These are phyloP conservation scores for Tokudaia tokunoshimensis DNA, from an alignment of 2,797 vertebrate species.

Conservation along the genomic window DNA sequence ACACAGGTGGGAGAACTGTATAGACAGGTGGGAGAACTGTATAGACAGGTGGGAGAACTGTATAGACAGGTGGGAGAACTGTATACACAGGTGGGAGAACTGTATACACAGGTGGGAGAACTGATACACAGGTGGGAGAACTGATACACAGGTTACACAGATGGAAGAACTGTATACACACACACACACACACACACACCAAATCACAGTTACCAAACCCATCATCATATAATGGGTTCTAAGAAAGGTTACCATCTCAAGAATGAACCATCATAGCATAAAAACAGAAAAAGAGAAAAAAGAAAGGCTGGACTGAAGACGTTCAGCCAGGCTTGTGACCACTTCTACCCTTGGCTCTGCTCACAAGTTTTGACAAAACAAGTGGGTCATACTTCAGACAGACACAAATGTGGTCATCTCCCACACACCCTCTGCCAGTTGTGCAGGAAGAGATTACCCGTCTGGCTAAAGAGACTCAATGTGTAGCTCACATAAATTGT, in stretches of 20 bases:
- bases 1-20: not conserved
- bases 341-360: not conserved
- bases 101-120: too few relatives aligned
- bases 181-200: too few relatives aligned
- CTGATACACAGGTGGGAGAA: not conserved
- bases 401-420: not conserved
- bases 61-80: too few relatives aligned
- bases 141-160: not conserved
- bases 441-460: not conserved
- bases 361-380: not conserved
- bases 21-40: not conserved
- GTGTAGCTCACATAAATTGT: not conserved
- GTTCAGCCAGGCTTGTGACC: not conserved
- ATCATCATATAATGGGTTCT: too few relatives aligned
- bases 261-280: not conserved
- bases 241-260: not conserved
- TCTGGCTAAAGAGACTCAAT: not conserved
- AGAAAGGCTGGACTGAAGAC: rapidly evolving
- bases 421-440: not conserved
- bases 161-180: not conserved
- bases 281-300: too few relatives aligned
- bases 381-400: not conserved
- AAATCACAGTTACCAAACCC: not conserved
- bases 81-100: too few relatives aligned
- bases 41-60: too few relatives aligned